These are phyloP conservation scores for Liodrosophila aerea DNA, from an alignment of 2,888 invertebrate genomes.

Conservation along the genomic window DNA sequence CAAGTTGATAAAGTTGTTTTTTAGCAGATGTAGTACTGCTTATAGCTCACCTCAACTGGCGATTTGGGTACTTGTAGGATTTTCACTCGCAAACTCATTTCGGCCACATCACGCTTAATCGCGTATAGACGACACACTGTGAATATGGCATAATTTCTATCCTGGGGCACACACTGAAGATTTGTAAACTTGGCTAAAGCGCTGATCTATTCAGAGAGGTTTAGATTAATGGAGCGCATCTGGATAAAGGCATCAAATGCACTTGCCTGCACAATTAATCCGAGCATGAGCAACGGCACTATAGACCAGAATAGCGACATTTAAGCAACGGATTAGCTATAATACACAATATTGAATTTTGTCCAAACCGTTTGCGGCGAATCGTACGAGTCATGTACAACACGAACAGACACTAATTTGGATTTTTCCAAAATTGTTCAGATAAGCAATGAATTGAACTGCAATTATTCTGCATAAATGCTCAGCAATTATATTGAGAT, in stretches of 20 bases:
- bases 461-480: constrained; percentile 22
- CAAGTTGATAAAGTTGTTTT: too few relatives aligned
- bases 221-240: background rate
- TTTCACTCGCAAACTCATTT: constrained; percentile 47
- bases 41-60: constrained; percentile 57
- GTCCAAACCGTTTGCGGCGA: background rate
- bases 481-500: constrained; percentile 31
- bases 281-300: constrained; percentile 31
- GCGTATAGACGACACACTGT: constrained; percentile 61
- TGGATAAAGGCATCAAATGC: background rate
- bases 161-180: constrained; percentile 53
- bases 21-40: too few relatives aligned
- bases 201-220: constrained; percentile 34
- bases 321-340: too few relatives aligned
- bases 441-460: constrained; percentile 10
- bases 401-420: constrained; percentile 13
- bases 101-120: constrained; percentile 67
- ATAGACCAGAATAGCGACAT: constrained; percentile 29
- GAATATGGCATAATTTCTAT: constrained; percentile 49
- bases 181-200: constrained; percentile 69
- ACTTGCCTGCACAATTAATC: constrained; percentile 50
- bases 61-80: constrained; percentile 46
- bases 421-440: constrained; percentile 1
- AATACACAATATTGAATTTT: background rate
- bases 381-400: constrained; percentile 5